Base-by-base conservation (phyloP, 2,797 vertebrate species). In the Danio aesculapii region DNA sequence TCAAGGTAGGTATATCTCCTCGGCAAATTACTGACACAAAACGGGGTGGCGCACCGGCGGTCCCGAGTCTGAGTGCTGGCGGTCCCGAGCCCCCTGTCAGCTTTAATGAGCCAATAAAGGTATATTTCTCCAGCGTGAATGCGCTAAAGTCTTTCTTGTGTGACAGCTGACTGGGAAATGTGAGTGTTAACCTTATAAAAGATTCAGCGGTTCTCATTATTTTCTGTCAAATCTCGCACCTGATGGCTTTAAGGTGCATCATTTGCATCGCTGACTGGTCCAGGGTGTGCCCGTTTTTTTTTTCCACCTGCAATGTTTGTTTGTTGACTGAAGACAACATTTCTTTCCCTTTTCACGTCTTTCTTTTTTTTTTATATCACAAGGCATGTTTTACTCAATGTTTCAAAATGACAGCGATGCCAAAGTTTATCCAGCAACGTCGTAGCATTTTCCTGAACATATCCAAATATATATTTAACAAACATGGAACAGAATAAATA, bases 171-270 rank as follows among this genome's bases (percentile, higher is more conserved):
- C 97, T 97, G 93, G 90, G 95, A 95, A 94, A 96, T 95, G 94
- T 95, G 94, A 96, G 95, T 96, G 97, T 97, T 99, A 98, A 98
- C 97, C 98, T 99, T 98, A 99, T 99, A 97, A 99, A 99, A 99
- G 96, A 99, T 99, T 98, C 98, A 98, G 96, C 95, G 95, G 93
- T 97, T 97, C 98, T 99, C 97, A 98, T 99, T 99, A 99, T 98
- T 97, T 97, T 95, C 97, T 98, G 97, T 98, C 97, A 97, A 95
- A 95, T 95, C 93, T 95, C 93, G 93, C 96, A 93, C 95, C 96
- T 93, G 96, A 96, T 93, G 93, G 95, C 94, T 96, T 94, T 90
- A 87, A 91, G 93, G 88, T 94, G 94, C 91, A 94, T 94, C 93
- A 98, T 98, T 97, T 98, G 96, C 97, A 98, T 98, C 96, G 81